Evolutionary conservation across 2,888 invertebrate genomes (phyloP).

Genomic region (Trissolcus brochymenae): DNA sequence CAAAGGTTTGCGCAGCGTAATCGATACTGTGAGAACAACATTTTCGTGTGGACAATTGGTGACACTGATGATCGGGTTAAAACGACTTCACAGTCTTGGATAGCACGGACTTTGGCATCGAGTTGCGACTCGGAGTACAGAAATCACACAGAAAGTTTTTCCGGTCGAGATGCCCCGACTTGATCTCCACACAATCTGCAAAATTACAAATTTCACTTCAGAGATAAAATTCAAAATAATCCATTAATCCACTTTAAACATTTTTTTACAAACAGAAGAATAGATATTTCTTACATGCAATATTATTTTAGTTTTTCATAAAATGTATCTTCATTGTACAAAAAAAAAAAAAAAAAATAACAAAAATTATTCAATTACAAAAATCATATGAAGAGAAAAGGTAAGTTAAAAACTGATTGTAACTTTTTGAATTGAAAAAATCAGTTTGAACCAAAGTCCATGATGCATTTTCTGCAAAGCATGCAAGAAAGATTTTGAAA

Average conservation of each 20-base stretch:
- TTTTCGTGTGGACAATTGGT: conserved; percentile 6
- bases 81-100: conserved; percentile 70
- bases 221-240: background rate
- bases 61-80: conserved; percentile 8
- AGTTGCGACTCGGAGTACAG: conserved; percentile 69
- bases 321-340: background rate
- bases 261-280: background rate
- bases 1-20: conserved; percentile 27
- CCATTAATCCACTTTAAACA: background rate
- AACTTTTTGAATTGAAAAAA: conserved; percentile 26
- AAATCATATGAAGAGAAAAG: background rate
- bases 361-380: background rate
- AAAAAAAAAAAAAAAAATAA: too few species aligned
- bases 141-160: conserved; percentile 74
- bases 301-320: background rate
- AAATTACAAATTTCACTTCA: conserved; percentile 1
- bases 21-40: background rate
- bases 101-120: conserved; percentile 67
- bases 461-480: background rate
- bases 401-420: too few species aligned
- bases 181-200: conserved; percentile 23
- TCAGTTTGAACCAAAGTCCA: conserved; percentile 8
- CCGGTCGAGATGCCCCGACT: conserved; percentile 66
- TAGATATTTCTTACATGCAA: background rate
- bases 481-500: too few species aligned